A percentile compares a stretch with the other conserved stretches of the same genome.
These are phyloP conservation scores for Pelosia muscerda DNA, from an alignment of 2,888 invertebrate genomes.

Conservation along the genomic window DNA sequence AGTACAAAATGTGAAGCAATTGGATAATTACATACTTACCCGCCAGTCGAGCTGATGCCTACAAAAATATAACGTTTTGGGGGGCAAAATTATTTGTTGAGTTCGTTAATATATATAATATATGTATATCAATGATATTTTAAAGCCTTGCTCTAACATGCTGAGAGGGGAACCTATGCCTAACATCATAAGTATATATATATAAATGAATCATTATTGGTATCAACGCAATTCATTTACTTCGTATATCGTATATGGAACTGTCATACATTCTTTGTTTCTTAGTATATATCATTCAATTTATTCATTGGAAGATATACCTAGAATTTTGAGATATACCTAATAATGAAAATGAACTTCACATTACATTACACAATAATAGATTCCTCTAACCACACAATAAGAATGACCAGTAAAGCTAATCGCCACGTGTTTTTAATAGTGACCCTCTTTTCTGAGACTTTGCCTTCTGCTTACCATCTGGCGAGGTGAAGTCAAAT, in stretches of 20 bases:
- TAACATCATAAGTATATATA: constrained; percentile 19
- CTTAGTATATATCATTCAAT: constrained; percentile 58
- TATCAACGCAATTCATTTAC: constrained; percentile 45
- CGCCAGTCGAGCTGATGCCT: background rate
- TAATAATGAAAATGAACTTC: background rate
- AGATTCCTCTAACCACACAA: background rate
- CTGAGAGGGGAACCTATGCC: constrained; percentile 9
- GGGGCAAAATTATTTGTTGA: background rate
- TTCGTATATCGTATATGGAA: constrained; percentile 48
- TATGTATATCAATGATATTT: constrained; percentile 2
- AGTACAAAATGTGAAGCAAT: background rate
- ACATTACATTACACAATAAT: background rate
- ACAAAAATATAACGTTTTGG: background rate
- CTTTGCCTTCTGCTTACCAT: no score
- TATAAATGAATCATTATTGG: constrained; percentile 33
- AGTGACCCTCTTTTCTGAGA: no score
- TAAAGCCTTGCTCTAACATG: constrained; percentile 20
- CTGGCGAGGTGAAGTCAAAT: no score
- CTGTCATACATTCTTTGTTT: constrained; percentile 63
- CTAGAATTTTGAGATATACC: background rate
- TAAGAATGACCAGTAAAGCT: no score
- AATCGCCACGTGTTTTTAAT: no score
- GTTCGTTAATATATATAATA: background rate
- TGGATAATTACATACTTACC: background rate
- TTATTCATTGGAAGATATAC: constrained; percentile 63